Conservation (phyloP, 2,888 invertebrate genomes). For the Pandemis cinnamomeana region DNA sequence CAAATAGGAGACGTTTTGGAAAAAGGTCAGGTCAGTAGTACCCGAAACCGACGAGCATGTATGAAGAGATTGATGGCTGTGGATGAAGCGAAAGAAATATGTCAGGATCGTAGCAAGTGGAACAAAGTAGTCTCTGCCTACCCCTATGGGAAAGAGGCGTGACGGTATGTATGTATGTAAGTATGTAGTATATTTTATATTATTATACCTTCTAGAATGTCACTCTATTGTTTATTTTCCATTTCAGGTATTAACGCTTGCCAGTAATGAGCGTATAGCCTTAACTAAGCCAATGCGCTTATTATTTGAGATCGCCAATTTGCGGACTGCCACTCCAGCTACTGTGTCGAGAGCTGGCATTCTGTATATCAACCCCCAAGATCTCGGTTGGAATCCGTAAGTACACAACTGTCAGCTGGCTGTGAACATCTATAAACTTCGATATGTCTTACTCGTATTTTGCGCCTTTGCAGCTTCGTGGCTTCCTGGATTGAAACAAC, state of each 20-base stretch:
- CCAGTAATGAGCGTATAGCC: conserved; percentile 97
- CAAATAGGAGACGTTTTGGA: too few relatives aligned
- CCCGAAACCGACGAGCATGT: too few relatives aligned
- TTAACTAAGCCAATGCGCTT: conserved; percentile 94
- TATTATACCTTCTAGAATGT: not conserved
- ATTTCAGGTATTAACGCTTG: conserved; percentile 91
- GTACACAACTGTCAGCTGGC: conserved; percentile 51
- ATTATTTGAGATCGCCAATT: conserved; percentile 95
- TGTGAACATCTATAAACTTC: not conserved
- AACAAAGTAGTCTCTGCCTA: too few relatives aligned
- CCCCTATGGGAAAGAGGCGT: too few relatives aligned
- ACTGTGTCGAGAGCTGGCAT: conserved; percentile 98
- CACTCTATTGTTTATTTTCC: not conserved
- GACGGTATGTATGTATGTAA: too few relatives aligned
- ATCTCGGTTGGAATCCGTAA: conserved; percentile 97
- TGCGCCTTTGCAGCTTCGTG: conserved; percentile 86
- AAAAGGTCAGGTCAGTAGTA: too few relatives aligned
- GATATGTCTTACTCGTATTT: not conserved
- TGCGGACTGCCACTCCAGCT: conserved; percentile 97
- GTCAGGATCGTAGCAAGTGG: too few relatives aligned
- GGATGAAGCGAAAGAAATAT: too few relatives aligned
- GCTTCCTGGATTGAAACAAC: conserved; percentile 95
- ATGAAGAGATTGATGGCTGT: too few relatives aligned
- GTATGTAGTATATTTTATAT: not conserved
- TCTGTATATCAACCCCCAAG: conserved; percentile 96